phyloP scores from a whole-genome alignment of 2,888 invertebrate genomes.

The Barypeithes pellucidus region DNA sequence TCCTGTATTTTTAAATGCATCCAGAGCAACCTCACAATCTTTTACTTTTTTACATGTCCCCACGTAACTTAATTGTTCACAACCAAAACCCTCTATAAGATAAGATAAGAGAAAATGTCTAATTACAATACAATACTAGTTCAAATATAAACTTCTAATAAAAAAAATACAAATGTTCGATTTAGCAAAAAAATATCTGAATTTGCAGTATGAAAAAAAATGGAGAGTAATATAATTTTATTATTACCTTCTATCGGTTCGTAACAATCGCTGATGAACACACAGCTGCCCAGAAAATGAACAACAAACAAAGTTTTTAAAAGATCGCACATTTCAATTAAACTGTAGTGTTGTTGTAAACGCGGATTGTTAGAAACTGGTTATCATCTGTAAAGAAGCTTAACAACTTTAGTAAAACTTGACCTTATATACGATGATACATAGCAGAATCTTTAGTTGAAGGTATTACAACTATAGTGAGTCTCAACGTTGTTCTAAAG shows the following conservation, averaged over 20 bases:
- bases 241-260: constrained; percentile 9
- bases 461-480: too few relatives aligned
- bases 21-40: constrained; percentile 59
- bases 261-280: not conserved
- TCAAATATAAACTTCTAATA: too few relatives aligned
- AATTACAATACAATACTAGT: constrained; percentile 1
- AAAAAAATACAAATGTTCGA: too few relatives aligned
- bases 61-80: constrained; percentile 30
- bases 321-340: not conserved
- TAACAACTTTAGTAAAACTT: not conserved
- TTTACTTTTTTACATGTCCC: constrained; percentile 56
- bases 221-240: too few relatives aligned
- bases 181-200: too few relatives aligned
- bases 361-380: constrained; percentile 38
- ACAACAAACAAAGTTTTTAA: not conserved
- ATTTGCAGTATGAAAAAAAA: too few relatives aligned
- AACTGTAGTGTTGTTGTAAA: constrained; percentile 13
- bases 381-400: constrained; percentile 25
- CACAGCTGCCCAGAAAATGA: not conserved
- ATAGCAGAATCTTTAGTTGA: too few relatives aligned
- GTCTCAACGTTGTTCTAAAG: too few relatives aligned
- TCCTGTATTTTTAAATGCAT: constrained; percentile 51
- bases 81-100: constrained; percentile 41
- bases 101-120: not conserved
- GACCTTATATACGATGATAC: not conserved